Base-by-base conservation (phyloP, 1,140 invertebrate genomes). In the Grapholita molesta region DNA sequence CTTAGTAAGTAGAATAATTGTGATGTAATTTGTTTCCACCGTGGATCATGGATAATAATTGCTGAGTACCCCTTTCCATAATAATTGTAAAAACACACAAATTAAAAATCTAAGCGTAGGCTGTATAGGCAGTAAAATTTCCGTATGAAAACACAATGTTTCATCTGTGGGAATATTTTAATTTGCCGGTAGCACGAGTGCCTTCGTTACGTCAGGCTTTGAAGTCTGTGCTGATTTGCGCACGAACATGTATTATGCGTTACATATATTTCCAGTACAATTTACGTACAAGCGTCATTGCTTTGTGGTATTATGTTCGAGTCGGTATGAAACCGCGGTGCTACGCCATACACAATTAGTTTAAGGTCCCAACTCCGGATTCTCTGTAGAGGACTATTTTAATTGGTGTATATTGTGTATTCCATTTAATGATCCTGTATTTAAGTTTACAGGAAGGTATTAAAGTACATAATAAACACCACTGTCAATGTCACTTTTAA, bases 191-290 rank as follows among this genome's bases (percentile, higher is more conserved):
- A 12, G 24, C 55, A 61, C 55, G 55, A 61, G 55, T 28, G 55
- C 55, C 55, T 61, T 61, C 55, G 55, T 61, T 61, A 61, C 55
- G 24, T 61, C 25, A 61, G 55, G 55, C 55, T 61, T 61, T 61
- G 55, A 61, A 61, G 55, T 61, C 42, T 48, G 42, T 48, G 42
- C 42, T 32, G 55, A 61, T 61, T 61, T 61, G 55, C 55, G 28
- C n/a, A 61, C 25, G 55, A 3, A 15, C 55, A 15, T 61, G 25
- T 61, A 61, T 61, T 61, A 28, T 61, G 55, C 24, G 24, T 1
- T 28, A 61, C 21, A 61, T 30, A 28, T 61, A 61, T 28, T 28
- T 28, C 24, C 25, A 28, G 42, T 48, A 48, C 42, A 48, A 48
- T 48, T 48, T 48, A 21, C 42, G 42, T 48, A 48, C 24, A 28